Percentiles rank a stretch among this genome's conserved stretches.
phyloP scores from a whole-genome alignment of 2,113 vertebrate genomes.

The Agelaius phoeniceus region DNA sequence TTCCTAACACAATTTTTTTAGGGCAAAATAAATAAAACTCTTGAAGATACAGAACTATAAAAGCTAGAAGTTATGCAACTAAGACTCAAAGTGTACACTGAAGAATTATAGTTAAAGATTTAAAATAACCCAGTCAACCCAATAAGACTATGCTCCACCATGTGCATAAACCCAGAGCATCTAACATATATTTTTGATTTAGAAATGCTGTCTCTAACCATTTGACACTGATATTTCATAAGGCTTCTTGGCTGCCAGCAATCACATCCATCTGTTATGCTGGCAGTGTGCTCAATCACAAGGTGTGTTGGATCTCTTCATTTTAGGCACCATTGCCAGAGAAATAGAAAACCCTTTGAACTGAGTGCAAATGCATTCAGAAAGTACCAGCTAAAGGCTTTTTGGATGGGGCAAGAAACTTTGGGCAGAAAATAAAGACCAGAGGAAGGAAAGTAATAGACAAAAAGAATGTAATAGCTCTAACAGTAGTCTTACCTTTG shows the following conservation, averaged over 20 bases:
- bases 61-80: not conserved
- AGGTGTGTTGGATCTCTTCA: not conserved
- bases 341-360: not conserved
- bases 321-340: slow-evolving; percentile 6
- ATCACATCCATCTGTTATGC: slow-evolving; percentile 21
- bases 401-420: not conserved
- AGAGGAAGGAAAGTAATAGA: not conserved
- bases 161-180: not conserved
- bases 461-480: not conserved
- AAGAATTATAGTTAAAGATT: not conserved
- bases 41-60: not conserved
- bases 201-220: not conserved
- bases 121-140: not conserved
- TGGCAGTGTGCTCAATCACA: slow-evolving; percentile 21
- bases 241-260: not conserved
- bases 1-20: not conserved
- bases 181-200: not conserved
- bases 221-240: not conserved
- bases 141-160: not conserved
- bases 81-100: not conserved
- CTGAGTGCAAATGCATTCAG: not conserved
- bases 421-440: not conserved
- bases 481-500: not conserved
- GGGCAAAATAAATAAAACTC: not conserved
- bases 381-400: not conserved